A percentile compares a stretch with the other conserved stretches of the same genome.
Conservation (phyloP, 2,888 invertebrate genomes). For the Carabus problematicus region DNA sequence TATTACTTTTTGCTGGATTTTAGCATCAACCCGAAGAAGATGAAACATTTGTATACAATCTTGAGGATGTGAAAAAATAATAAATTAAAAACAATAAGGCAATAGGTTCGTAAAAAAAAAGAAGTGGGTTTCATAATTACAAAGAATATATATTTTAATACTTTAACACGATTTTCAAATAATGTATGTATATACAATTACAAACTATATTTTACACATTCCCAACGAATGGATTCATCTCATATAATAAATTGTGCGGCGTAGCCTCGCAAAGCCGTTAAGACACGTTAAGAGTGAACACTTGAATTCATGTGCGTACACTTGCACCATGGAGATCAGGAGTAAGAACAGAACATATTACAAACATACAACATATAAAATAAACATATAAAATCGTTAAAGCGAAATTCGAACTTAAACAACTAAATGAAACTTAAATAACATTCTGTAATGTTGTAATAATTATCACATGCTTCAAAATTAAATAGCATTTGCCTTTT, state of each 20-base stretch:
- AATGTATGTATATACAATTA: conserved; percentile 29
- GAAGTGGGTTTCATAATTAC: conserved; percentile 13
- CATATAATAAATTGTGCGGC: conserved; percentile 7
- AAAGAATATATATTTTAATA: conserved; percentile 39
- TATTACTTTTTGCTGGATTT: background rate
- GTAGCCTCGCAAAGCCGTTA: conserved; percentile 21
- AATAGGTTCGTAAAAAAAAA: conserved; percentile 24
- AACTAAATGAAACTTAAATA: conserved; percentile 22
- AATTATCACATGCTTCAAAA: conserved; percentile 39
- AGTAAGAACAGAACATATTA: conserved; percentile 8
- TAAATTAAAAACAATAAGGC: conserved; percentile 9
- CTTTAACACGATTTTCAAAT: conserved; percentile 34
- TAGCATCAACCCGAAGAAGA: conserved; percentile 25
- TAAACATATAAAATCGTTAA: conserved; percentile 20
- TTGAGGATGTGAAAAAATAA: conserved; percentile 19
- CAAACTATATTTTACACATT: conserved; percentile 35
- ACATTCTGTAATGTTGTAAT: conserved; percentile 31
- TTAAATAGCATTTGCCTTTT: conserved; percentile 6
- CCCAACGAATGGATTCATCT: conserved; percentile 24
- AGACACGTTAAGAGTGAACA: conserved; percentile 28
- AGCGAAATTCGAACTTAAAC: conserved; percentile 24
- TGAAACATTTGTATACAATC: conserved; percentile 31
- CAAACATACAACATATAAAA: conserved; percentile 27
- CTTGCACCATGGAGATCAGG: conserved; percentile 40
- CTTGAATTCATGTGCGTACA: conserved; percentile 21